Evolutionary conservation across 2,888 invertebrate genomes (phyloP).

Genomic region (Pterostichus niger): DNA sequence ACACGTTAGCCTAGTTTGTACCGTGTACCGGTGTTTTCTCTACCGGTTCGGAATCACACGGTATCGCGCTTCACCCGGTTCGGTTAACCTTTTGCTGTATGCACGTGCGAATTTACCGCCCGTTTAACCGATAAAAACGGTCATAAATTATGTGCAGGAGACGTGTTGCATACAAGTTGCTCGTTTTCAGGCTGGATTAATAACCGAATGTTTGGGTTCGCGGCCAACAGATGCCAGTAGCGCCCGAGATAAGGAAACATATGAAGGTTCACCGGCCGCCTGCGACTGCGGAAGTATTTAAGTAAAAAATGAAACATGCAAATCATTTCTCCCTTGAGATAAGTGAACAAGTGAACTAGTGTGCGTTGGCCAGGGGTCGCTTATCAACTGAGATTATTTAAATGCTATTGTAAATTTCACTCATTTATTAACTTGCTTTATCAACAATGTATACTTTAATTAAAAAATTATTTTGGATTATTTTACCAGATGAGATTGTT

Average conservation of each 20-base stretch:
- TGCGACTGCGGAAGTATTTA: neutral
- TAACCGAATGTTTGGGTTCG: slow-evolving; percentile 51
- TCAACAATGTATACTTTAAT: neutral
- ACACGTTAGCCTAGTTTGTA: slow-evolving; percentile 4
- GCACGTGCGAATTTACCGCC: slow-evolving; percentile 66
- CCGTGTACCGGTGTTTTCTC: slow-evolving; percentile 16
- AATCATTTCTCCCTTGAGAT: neutral
- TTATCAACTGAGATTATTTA: neutral
- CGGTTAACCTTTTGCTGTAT: slow-evolving; percentile 64
- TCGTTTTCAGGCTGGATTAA: slow-evolving; percentile 54
- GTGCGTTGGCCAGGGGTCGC: neutral
- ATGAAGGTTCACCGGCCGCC: slow-evolving; percentile 15
- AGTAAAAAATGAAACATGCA: slow-evolving; percentile 1
- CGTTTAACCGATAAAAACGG: slow-evolving; percentile 64
- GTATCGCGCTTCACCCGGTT: slow-evolving; percentile 49
- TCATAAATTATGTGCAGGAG: slow-evolving; percentile 57
- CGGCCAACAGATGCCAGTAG: slow-evolving; percentile 9
- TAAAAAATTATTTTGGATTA: neutral
- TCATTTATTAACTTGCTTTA: neutral
- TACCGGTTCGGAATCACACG: slow-evolving; percentile 44
- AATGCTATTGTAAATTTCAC: slow-evolving; percentile 1
- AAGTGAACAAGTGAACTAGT: too few relatives aligned
- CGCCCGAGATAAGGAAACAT: slow-evolving; percentile 4
- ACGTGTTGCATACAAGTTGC: slow-evolving; percentile 63
- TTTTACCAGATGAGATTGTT: too few relatives aligned